A percentile compares a stretch with the other conserved stretches of the same genome.
Conservation (phyloP, 2,113 vertebrate species). For the Ceuthmochares aereus region DNA sequence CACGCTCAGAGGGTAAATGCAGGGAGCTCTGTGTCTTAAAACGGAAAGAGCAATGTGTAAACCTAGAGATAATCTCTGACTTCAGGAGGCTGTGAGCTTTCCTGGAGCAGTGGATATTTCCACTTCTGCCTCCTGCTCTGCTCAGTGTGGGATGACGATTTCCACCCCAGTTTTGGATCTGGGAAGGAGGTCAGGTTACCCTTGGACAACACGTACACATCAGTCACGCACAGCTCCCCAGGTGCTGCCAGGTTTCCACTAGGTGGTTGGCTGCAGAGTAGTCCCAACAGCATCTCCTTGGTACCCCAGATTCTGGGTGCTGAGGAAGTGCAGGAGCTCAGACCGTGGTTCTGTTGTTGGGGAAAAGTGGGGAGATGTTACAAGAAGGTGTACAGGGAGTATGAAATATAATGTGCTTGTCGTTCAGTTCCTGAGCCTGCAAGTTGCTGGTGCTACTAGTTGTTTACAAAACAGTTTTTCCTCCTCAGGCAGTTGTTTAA, state of each 20-base stretch:
- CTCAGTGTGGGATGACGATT: background rate
- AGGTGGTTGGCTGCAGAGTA: background rate
- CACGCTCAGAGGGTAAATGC: background rate
- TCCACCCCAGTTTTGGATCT: background rate
- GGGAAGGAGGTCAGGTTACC: background rate
- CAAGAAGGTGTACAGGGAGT: background rate
- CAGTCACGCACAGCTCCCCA: background rate
- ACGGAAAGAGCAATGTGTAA: background rate
- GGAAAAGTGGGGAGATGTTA: background rate
- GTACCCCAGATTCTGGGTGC: background rate
- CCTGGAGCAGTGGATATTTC: background rate
- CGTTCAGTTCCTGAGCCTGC: background rate
- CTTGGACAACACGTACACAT: background rate
- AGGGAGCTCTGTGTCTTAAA: background rate
- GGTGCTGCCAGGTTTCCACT: background rate
- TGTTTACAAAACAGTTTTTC: background rate
- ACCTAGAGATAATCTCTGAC: background rate
- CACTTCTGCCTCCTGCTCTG: background rate
- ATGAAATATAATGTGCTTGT: background rate
- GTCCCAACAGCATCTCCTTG: background rate
- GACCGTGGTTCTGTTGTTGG: fast-evolving
- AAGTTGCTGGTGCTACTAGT: background rate
- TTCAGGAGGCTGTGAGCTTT: background rate
- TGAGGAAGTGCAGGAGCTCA: background rate
- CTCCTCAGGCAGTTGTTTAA: background rate